These are phyloP conservation scores for Equus przewalskii DNA, from an alignment of 2,113 vertebrate species.

Conservation along the genomic window DNA sequence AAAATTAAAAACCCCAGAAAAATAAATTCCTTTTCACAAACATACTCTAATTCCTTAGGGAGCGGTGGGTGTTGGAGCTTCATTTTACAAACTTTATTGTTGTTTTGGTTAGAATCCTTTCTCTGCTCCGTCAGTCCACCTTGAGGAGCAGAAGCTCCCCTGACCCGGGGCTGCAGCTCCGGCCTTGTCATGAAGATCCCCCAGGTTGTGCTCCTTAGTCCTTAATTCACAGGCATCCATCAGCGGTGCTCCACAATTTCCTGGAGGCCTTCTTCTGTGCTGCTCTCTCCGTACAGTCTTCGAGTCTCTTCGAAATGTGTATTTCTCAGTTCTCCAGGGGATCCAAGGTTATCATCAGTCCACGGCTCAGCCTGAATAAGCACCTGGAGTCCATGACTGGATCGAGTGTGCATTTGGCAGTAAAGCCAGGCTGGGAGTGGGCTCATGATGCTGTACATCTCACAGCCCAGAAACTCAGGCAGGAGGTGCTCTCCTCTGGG, in stretches of 20 bases:
- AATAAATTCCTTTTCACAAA: background rate
- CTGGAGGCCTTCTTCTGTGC: rapidly evolving
- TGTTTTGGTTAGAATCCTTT: background rate
- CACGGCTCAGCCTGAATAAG: background rate
- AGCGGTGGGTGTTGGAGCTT: background rate
- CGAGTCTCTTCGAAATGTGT: background rate
- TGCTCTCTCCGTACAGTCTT: background rate
- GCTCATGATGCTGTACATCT: background rate
- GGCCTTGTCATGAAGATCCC: background rate
- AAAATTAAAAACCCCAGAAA: background rate
- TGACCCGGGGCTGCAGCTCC: background rate
- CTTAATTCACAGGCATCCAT: background rate
- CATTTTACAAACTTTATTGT: background rate
- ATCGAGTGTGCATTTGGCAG: background rate
- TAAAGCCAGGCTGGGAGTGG: background rate
- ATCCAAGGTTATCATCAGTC: background rate
- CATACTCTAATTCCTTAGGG: background rate
- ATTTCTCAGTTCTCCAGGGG: background rate
- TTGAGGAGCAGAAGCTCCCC: background rate
- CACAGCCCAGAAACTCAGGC: background rate
- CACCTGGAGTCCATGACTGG: background rate
- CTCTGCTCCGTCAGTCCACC: background rate
- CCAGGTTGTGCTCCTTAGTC: background rate
- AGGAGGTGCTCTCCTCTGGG: background rate
- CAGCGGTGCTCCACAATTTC: background rate